Base-by-base conservation (phyloP, 2,797 vertebrate species). In the Dendrocincla fuliginosa region DNA sequence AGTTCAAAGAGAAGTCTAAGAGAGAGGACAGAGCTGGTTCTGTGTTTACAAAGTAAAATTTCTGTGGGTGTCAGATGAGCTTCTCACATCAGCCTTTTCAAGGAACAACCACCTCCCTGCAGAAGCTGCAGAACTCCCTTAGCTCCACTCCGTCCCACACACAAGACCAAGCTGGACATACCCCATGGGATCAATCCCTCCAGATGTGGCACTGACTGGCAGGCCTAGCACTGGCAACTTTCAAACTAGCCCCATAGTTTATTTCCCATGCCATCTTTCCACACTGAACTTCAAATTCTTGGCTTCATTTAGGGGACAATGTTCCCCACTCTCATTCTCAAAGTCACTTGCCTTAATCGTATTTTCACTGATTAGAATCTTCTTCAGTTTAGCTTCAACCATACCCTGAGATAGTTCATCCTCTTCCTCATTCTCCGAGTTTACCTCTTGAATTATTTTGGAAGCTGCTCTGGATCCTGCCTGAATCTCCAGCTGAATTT, bases 401-500 rank as follows among this genome's bases (percentile, higher is more conserved):
- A 89, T 56, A 14, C 71, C 35, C 1, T 33, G 84, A 84, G 88
- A 70, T 23, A 79, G 42, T 19, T 84, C 65, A 24, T 77, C 64
- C 15, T 87, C 23, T 19, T 97, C 81, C 41, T 91, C 67, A n/a
- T 97, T 96, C 50, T 92, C 93, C 0, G 89, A 55, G 14, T 82
- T 96, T 35, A 97, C 97, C 42, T 97, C 94, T 37, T 96, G 96
- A n/a, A 98, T 92, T 71, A 98, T 96, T 95, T 97, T 98, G 67
- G 98, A 96, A 93, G 98, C 98, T 88, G 98, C 97, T 80, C 91
- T 98, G 86, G 97, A 93, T 96, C 98, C 98, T 79, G 97, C 60
- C 60, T 98, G 98, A 61, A 98, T 42, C 76, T 99, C 98, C 76
- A 98, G 32, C 80, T 98, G 96, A 57, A 99, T 94, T 97, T 97